These are phyloP conservation scores for Hoplostethus mediterraneus DNA, from an alignment of 2,797 vertebrate species.

Conservation along the genomic window DNA sequence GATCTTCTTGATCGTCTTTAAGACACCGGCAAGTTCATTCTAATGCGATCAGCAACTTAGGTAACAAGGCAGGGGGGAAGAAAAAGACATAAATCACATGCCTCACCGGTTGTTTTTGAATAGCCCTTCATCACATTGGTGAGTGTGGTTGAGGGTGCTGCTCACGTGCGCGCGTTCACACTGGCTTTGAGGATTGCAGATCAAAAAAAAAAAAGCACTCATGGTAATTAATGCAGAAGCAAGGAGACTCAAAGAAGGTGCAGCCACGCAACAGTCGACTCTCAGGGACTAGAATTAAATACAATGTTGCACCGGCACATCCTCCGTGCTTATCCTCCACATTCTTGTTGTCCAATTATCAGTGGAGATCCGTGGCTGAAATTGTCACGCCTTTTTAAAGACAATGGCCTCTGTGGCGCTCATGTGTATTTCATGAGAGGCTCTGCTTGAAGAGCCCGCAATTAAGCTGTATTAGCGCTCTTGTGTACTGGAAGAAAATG, in stretches of 20 bases:
- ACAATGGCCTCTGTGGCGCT: slow-evolving; percentile 53
- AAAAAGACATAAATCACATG: slow-evolving; percentile 43
- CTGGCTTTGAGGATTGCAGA: not conserved
- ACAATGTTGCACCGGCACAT: slow-evolving; percentile 19
- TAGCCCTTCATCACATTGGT: slow-evolving; percentile 53
- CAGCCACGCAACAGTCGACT: slow-evolving; percentile 24
- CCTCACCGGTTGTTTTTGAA: slow-evolving; percentile 41
- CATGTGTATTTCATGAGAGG: slow-evolving; percentile 70
- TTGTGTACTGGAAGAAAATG: slow-evolving; percentile 59
- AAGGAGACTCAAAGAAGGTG: slow-evolving; percentile 43
- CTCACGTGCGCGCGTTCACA: not conserved
- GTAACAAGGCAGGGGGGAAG: slow-evolving; percentile 40
- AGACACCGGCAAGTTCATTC: slow-evolving; percentile 34
- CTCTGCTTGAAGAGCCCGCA: slow-evolving; percentile 63
- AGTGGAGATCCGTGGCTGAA: slow-evolving; percentile 55
- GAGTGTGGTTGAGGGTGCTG: not conserved
- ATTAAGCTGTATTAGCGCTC: slow-evolving; percentile 70
- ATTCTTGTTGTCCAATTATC: slow-evolving; percentile 61
- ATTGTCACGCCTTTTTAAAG: slow-evolving; percentile 42
- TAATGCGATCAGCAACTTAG: slow-evolving; percentile 64
- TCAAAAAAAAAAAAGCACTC: slow-evolving; percentile 39
- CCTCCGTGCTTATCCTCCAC: slow-evolving; percentile 14
- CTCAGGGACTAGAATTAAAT: slow-evolving; percentile 21
- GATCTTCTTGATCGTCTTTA: slow-evolving; percentile 55
- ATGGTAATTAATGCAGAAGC: slow-evolving; percentile 55